Evolutionary conservation across 1,140 invertebrate species (phyloP), one percentile per base, ranked within the genome.

Genomic region (Euwallacea similis): DNA sequence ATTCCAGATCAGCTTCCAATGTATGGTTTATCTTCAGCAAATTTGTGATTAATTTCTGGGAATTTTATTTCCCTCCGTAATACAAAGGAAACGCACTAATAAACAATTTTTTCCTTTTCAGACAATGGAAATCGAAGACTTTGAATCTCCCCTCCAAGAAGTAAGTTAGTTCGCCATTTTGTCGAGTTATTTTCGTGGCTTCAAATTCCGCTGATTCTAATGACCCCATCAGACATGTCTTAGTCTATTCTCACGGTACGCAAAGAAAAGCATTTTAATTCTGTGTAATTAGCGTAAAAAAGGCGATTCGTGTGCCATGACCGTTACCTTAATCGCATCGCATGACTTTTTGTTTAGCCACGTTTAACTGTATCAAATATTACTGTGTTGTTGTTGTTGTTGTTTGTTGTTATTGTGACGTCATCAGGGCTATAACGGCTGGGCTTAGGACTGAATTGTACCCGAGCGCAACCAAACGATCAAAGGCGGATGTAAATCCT

Each of bases 291-390:
- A 53, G 43, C 44, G 43, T 50, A 64, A 64, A 64, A 64, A 64
- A 50, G 42, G 62, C 59, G 59, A 61, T 61, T 61, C 59, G 62
- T 64, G 62, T 50, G 62, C 62, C 46, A 50, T 64, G 47, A 64
- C 62, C 62, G 62, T 64, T 64, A 64, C 46, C 43, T 64, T 64
- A 64, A 64, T 64, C 62, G 46, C 62, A 50, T 64, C 44, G 46
- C 62, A 44, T 62, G 59, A 62, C 46, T 64, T 64, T 64, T 64
- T 64, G 46, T 64, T 64, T 50, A 21, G 50, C 44, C 47, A 43
- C 47, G 9, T 64, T 64, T 64, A 64, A 64, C 62, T 64, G 62
- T 64, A 64, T 21, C 62, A 64, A 47, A 64, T 50, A 47, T 64
- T 50, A 50, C 21, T 42, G 21, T 53, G 62, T 64, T 53, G n/a